Evolutionary conservation across 1,140 invertebrate species (phyloP).

Genomic region (Dendroctonus ponderosae): DNA sequence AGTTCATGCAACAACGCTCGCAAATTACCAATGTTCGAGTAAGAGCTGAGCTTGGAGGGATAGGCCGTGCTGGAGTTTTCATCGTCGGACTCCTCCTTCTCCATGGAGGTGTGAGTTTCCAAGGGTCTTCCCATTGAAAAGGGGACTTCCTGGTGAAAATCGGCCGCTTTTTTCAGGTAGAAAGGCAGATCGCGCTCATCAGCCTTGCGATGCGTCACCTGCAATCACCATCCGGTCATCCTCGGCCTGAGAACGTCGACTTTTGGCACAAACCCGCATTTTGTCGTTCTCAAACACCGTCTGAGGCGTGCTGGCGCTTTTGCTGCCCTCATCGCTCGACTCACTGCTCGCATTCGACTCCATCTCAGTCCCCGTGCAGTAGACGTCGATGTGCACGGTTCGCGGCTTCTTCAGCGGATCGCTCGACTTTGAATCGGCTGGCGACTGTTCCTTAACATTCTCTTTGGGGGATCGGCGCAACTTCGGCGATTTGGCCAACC

Average conservation of each 20-base stretch:
- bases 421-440: slow-evolving; percentile 39
- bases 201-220: slow-evolving; percentile 58
- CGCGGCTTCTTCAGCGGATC: slow-evolving; percentile 60
- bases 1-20: not conserved
- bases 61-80: slow-evolving; percentile 62
- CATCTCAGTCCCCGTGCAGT: slow-evolving; percentile 71
- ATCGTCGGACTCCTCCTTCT: slow-evolving; percentile 54
- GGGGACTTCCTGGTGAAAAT: not conserved
- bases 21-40: slow-evolving; percentile 52
- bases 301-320: slow-evolving; percentile 56
- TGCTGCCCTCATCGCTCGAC: slow-evolving; percentile 47
- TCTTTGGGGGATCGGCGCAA: slow-evolving; percentile 16
- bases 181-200: slow-evolving; percentile 53
- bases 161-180: slow-evolving; percentile 26
- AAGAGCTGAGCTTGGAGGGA: slow-evolving; percentile 63
- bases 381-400: slow-evolving; percentile 76
- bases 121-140: slow-evolving; percentile 2
- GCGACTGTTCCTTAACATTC: slow-evolving; percentile 30
- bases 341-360: slow-evolving; percentile 52
- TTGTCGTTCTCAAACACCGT: slow-evolving; percentile 65
- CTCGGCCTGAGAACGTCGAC: not conserved
- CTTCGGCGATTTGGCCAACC: slow-evolving; percentile 7
- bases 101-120: slow-evolving; percentile 29
- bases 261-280: slow-evolving; percentile 46
- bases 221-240: not conserved